Percentiles rank a stretch among this genome's conserved stretches.
Evolutionary conservation across 2,797 vertebrate genomes (phyloP).

Genomic region (Semotilus atromaculatus): DNA sequence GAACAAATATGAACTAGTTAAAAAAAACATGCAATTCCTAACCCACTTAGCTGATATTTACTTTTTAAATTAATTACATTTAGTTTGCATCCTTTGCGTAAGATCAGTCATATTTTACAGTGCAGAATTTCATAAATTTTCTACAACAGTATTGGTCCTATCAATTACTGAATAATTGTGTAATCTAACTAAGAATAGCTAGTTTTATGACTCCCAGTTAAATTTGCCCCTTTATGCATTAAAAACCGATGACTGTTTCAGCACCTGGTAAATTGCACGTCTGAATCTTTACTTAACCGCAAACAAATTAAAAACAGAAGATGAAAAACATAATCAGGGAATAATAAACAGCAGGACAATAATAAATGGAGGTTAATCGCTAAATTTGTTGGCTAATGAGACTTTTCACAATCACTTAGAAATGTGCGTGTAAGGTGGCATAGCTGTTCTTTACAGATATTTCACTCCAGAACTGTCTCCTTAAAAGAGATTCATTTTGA

Average conservation of each 20-base stretch:
- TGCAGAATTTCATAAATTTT: too few species aligned
- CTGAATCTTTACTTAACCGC: background rate
- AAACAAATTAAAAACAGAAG: conserved; percentile 25
- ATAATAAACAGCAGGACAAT: conserved; percentile 41
- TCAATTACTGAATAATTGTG: background rate
- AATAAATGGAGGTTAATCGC: conserved; percentile 54
- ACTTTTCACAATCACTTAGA: conserved; percentile 33
- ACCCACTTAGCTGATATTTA: background rate
- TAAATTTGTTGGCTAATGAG: conserved; percentile 39
- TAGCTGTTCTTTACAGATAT: conserved; percentile 56
- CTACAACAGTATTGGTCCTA: background rate
- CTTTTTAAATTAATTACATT: background rate
- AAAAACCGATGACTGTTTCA: background rate
- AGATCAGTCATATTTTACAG: background rate
- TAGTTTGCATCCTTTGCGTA: background rate
- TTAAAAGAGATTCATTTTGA: conserved; percentile 70
- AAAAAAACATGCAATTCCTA: background rate
- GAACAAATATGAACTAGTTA: background rate
- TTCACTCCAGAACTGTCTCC: conserved; percentile 59
- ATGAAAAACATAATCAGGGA: conserved; percentile 9
- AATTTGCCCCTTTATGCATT: background rate
- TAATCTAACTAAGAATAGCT: background rate
- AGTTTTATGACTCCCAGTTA: background rate
- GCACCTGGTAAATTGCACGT: background rate
- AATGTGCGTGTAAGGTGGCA: background rate